Evolutionary conservation across 2,888 invertebrate genomes (phyloP), one percentile per base, ranked within the genome.

Genomic region (Andricus quercusramuli): DNA sequence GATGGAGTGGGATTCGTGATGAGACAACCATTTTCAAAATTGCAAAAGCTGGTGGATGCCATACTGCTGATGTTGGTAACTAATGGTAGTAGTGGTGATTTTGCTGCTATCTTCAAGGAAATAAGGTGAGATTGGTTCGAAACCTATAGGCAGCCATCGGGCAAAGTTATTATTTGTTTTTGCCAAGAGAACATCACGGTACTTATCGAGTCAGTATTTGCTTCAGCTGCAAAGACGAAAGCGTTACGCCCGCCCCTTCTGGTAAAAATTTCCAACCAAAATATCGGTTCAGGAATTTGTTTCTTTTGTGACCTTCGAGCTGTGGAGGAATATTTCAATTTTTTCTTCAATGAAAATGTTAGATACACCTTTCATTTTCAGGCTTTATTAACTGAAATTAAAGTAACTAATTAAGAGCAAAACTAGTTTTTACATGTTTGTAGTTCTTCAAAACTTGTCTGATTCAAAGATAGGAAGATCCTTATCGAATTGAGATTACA

Each of bases 21-120:
- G 92, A 92, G 92, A 92, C 91, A 91, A 90, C 89, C 90, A 89
- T 92, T 92, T 90, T 90, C 88, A 87, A 91, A 92, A 92, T 92
- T 92, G 90, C 91, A 89, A 83, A 83, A 84, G 83, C 83, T 81
- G 81, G 81, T 83, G 79, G 83, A 83, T 82, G 80, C 83, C 83
- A 85, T 83, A 83, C 82, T 82, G 83, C 83, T 81, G 82, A 83
- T 85, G 83, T 83, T 80, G 81, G 82, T 78, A 82, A 82, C 81
- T 78, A 78, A 74, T 74, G 82, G 84, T 83, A 82, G 82, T 82
- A 83, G 83, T 83, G 82, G 82, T 78, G 83, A 82, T 82, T 82
- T 82, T 83, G 83, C 83, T 77, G 84, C 80, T 78, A 77, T 80
- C 82, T 70, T 64, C 82, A 78, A 79, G 84, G 85, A 89, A 90